These are phyloP conservation scores for Saccopteryx bilineata DNA, from an alignment of 2,113 vertebrate genomes.

Conservation along the genomic window DNA sequence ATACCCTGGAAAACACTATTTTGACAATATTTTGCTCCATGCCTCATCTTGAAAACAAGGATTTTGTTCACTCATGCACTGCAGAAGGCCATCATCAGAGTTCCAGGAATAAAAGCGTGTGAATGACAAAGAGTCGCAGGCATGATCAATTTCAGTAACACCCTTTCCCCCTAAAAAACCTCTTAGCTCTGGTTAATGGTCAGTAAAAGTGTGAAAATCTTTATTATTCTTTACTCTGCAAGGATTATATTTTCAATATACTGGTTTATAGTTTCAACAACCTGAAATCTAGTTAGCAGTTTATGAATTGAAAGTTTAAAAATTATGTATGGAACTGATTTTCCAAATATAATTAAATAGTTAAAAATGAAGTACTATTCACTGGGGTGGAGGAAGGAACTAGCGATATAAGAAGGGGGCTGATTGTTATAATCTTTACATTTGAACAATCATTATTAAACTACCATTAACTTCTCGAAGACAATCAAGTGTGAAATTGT, in stretches of 20 bases:
- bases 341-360: background rate
- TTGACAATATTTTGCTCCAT: slow-evolving; percentile 76
- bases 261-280: background rate
- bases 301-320: slow-evolving; percentile 8
- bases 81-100: slow-evolving; percentile 29
- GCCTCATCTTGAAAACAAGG: slow-evolving; percentile 77
- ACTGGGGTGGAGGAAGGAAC: background rate
- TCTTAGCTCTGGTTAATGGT: background rate
- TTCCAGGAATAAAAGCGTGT: slow-evolving; percentile 2
- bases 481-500: background rate
- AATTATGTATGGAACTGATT: slow-evolving; percentile 10
- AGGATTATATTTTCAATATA: slow-evolving; percentile 15
- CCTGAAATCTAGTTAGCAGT: background rate
- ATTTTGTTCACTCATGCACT: slow-evolving; percentile 72
- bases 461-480: background rate
- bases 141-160: background rate
- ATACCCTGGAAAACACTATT: slow-evolving; percentile 88
- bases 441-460: slow-evolving; percentile 15
- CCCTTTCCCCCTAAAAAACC: background rate
- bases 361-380: background rate
- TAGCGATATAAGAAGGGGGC: background rate
- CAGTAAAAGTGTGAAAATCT: background rate
- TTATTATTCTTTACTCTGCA: slow-evolving; percentile 2
- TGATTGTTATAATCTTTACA: background rate
- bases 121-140: background rate